Base-by-base conservation (phyloP, 2,113 vertebrate species). In the Percina caprodes region DNA sequence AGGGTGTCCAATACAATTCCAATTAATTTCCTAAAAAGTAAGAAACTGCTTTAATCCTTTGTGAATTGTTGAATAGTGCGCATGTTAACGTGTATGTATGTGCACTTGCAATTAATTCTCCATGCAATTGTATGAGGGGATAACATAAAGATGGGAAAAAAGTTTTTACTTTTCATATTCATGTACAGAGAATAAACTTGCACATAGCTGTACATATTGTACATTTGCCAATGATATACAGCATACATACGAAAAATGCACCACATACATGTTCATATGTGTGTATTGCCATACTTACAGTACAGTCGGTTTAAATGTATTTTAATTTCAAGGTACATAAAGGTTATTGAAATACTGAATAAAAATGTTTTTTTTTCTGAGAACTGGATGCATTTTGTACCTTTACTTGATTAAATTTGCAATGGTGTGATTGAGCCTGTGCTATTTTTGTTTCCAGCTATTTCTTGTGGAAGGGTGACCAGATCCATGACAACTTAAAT, bases 181-280 rank as follows among this genome's bases (percentile, higher is more conserved):
- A 86, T 95, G 94, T 95, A 95, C 92, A 94, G 90, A 92, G 82
- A 90, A 91, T 81, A 83, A 91, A 93, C 90, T 93, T 94, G 93
- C 94, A 96, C 94, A 95, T 93, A 94, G 90, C 91, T 94, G 93
- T 95, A 94, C 80, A 85, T 94, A 93, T 91, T 94, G 94, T 95
- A 95, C 92, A 94, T 94, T 94, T 93, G 94, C 93, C 95, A 92
- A 92, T 92, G 88, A 92, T 95, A 91, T 91, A 91, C 88, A 92
- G 71, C 91, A 86, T 86, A 92, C 89, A 84, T 93, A 92, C 89
- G 67, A 91, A 79, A 68, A 93, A 90, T 83, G 91, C 92, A 94
- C 93, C 95, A 95, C 92, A 93, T 94, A 94, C 91, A 92, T 94
- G 93, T 95, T 91, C 90, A 90, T 94, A 93, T 93, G 94, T 94